Evolutionary conservation across 2,113 vertebrate species (phyloP), one percentile per base, ranked within the genome.

Genomic region (Burhinus oedicnemus): DNA sequence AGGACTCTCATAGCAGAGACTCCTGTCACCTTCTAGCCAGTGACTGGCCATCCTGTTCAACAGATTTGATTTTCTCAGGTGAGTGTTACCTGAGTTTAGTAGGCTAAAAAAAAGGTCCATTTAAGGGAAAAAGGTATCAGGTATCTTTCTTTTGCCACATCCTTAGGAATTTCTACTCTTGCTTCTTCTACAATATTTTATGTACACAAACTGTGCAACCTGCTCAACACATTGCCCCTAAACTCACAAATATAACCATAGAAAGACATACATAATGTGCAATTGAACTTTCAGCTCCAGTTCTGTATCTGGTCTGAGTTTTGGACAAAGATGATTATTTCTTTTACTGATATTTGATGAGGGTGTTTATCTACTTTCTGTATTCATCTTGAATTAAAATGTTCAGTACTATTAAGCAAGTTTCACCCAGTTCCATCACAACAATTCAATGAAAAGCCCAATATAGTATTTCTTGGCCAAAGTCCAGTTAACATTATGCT

Each of bases 391-490:
- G 47, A 91, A 68, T 72, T 22, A 72, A 77, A 71, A 85, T 5
- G 21, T 40, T 19, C 16, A 55, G 52, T 26, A 54, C 19, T 80
- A 36, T 18, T 44, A 54, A 65, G 54, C 58, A 80, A 57, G 66
- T 92, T 90, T 76, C 40, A 77, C 4, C 32, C 45, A 74, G 75
- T 80, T 80, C 40, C 19, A 52, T 57, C 54, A 83, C 30, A 81
- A 13, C 30, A 64, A n/a, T 82, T 92, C 40, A 92, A 54, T 52
- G 18, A 94, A 83, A 93, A 95, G 25, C 38, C 16, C 30, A 26
- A 25, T 40, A 45, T 5, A 88, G 21, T 57, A 61, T 47, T 77
- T 74, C 42, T 88, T 92, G 49, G 66, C 54, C 64, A 47, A 72
- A 79, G 12, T 83, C 21, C 74, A 86, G 44, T 72, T 77, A 80